Base-by-base conservation (phyloP, 2,888 invertebrate species). In the Venusia cambrica region DNA sequence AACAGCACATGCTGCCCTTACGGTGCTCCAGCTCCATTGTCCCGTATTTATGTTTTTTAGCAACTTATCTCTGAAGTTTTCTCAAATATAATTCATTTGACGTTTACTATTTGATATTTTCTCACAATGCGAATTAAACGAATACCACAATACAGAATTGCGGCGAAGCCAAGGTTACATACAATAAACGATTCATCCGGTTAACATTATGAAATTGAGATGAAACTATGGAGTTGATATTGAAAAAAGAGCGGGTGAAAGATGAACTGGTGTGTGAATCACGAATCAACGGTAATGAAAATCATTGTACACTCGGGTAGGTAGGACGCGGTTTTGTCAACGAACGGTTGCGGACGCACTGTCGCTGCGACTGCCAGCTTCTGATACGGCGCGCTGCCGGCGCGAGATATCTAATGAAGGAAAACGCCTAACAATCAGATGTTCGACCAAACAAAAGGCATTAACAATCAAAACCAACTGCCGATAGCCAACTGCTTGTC, bases 1-100 rank as follows among this genome's bases (percentile, higher is more conserved):
- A 51, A 62, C 83, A 85, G 69, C 83, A 85, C 62, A 72, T 75
- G 62, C 66, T 70, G 75, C 70, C 62, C 70, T 62, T 55, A 73
- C 54, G 39, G 71, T 67, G 44, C 67, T 61, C 79, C 79, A 76
- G 51, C 64, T 57, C 54, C 68, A 61, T 44, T 62, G 68, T 51
- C 73, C 67, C 74, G 73, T 67, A 39, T 62, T 65, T 68, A 65
- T 46, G 41, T 49, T 57, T 67, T 45, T 51, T 50, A 45, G 41
- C 52, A 41, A 44, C 46, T 45, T 54, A 60, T 49, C 26, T 41
- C 40, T 54, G 50, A 31, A 4, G 17, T 22, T 28, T 30, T 25
- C 6, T 30, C 7, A 17, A 9, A 34, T 5, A 10, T 27, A 24
- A 21, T 34, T 15, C 12, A 16, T 36, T 13, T 8, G 8, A 7